Conservation (phyloP, 2,797 vertebrate species). For the Bovichtus diacanthus region DNA sequence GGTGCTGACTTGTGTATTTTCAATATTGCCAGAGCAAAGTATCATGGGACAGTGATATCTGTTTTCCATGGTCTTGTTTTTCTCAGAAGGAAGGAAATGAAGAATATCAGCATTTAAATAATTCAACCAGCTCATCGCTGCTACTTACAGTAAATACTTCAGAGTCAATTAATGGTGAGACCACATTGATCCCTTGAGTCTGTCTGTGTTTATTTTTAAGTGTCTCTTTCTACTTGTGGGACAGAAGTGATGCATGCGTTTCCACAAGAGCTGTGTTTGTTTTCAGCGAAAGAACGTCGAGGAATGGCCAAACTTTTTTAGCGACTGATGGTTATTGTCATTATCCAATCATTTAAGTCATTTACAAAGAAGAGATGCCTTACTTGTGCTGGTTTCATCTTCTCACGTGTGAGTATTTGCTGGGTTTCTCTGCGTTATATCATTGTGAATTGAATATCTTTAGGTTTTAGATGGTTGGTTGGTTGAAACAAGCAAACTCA, state of each 20-base stretch:
- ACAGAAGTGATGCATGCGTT: background rate
- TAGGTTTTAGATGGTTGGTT: background rate
- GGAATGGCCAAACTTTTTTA: conserved; percentile 1
- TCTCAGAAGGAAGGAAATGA: background rate
- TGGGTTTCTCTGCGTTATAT: background rate
- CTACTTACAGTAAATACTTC: conserved; percentile 50
- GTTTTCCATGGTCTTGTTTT: background rate
- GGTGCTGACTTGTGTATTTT: background rate
- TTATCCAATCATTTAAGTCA: background rate
- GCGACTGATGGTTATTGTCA: conserved; percentile 1
- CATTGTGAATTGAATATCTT: background rate
- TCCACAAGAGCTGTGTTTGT: background rate
- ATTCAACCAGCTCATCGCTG: conserved; percentile 41
- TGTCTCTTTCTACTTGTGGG: conserved; percentile 49
- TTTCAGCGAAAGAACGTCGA: conserved; percentile 2
- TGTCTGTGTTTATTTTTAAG: conserved; percentile 57
- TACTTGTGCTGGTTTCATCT: background rate
- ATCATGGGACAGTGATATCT: background rate
- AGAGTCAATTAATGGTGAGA: conserved; percentile 53
- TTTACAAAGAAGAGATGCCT: background rate
- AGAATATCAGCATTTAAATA: conserved; percentile 30
- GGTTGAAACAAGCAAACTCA: background rate
- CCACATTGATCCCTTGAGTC: conserved; percentile 51
- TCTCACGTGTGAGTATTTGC: background rate
- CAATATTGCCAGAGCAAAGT: conserved; percentile 1